A percentile compares a stretch with the other conserved stretches of the same genome.
phyloP scores from a whole-genome alignment of 2,888 invertebrate genomes.

The Diarsia dahlii region DNA sequence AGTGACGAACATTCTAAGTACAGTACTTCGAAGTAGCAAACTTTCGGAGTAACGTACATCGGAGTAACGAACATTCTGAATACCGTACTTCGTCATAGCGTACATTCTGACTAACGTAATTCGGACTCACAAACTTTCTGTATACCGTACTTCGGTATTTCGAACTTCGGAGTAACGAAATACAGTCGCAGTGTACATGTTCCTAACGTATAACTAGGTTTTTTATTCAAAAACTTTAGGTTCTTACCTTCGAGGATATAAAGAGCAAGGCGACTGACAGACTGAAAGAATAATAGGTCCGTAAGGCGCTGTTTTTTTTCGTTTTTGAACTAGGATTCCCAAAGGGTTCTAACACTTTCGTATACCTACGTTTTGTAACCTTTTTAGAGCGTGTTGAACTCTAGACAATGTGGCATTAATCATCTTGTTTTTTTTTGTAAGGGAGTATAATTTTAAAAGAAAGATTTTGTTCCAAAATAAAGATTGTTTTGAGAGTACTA shows the following conservation, averaged over 20 bases:
- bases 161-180: no score
- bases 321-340: constrained; percentile 54
- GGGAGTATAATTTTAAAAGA: no score
- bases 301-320: constrained; percentile 50
- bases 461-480: no score
- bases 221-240: constrained; percentile 54
- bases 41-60: no score
- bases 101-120: no score
- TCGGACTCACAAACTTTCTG: no score
- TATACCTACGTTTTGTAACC: constrained; percentile 18
- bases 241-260: constrained; percentile 51
- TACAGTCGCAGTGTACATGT: constrained; percentile 13
- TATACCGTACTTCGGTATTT: no score
- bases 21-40: no score
- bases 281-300: constrained; percentile 62
- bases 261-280: constrained; percentile 53
- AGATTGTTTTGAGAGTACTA: no score
- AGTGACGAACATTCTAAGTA: no score
- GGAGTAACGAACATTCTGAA: no score
- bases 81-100: no score
- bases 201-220: constrained; percentile 21
- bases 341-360: constrained; percentile 52
- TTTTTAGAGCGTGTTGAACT: constrained; percentile 34
- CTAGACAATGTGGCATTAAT: constrained; percentile 12
- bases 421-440: not conserved